Conservation (phyloP, 2,797 vertebrate species). For the Coregonus ussuriensis region DNA sequence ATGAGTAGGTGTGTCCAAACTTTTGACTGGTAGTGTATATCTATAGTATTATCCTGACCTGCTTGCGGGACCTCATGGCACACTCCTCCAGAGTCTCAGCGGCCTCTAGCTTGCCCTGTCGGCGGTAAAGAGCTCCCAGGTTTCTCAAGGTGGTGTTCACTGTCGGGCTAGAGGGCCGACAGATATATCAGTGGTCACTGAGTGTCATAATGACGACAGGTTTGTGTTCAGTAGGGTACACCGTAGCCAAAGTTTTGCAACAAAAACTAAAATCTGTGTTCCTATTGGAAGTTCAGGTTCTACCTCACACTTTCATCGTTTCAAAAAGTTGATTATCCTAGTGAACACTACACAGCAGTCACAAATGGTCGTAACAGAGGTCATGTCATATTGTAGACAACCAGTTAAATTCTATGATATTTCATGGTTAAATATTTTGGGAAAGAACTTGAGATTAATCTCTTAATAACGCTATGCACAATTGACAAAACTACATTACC, state of each 20-base stretch:
- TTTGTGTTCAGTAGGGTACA: not conserved
- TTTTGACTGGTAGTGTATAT: too few relatives aligned
- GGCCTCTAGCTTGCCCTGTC: constrained; percentile 92
- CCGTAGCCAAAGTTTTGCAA: not conserved
- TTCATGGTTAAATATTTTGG: not conserved
- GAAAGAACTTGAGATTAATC: not conserved
- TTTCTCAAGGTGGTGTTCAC: constrained; percentile 97
- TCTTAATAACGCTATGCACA: not conserved
- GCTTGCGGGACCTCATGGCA: constrained; percentile 85
- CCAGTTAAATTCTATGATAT: not conserved
- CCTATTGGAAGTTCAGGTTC: too few relatives aligned
- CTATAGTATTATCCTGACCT: constrained; percentile 69
- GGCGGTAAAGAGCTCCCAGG: constrained; percentile 91
- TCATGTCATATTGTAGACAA: not conserved
- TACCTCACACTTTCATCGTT: not conserved
- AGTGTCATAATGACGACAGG: not conserved
- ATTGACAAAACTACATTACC: not conserved
- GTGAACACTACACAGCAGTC: not conserved
- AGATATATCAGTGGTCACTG: not conserved
- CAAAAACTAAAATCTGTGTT: too few relatives aligned
- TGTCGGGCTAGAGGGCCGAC: constrained; percentile 81
- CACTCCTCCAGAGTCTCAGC: constrained; percentile 92
- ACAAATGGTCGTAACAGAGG: not conserved
- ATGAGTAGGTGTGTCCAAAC: too few relatives aligned
- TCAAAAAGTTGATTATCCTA: too few relatives aligned